phyloP scores from a whole-genome alignment of 2,797 vertebrate genomes.

The Pangasius krempfi region DNA sequence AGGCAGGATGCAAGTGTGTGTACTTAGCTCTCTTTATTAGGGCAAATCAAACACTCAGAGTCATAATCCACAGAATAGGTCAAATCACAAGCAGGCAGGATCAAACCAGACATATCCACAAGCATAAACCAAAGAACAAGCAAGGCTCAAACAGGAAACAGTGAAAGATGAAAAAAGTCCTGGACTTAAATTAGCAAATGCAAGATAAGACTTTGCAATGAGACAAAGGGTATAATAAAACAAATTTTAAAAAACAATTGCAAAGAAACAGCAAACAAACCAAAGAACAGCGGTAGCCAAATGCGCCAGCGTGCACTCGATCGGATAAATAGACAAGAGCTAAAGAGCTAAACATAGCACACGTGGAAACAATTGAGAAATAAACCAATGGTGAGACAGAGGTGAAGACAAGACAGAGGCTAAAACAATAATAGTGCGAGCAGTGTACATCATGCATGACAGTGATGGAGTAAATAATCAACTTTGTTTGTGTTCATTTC shows the following conservation, averaged over 20 bases:
- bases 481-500: constrained; percentile 8
- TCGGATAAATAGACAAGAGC: neutral
- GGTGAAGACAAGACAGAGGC: constrained; percentile 1
- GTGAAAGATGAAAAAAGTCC: neutral
- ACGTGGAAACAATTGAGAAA: neutral
- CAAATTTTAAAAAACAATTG: neutral
- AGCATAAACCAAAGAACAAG: neutral
- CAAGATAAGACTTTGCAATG: neutral
- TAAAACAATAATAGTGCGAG: neutral
- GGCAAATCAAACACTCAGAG: neutral
- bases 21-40: neutral
- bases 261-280: constrained; percentile 14
- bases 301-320: neutral
- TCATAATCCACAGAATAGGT: neutral
- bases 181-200: neutral
- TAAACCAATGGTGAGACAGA: constrained; percentile 4
- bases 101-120: neutral
- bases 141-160: neutral
- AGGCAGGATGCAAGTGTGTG: neutral
- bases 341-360: constrained; percentile 15
- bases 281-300: neutral
- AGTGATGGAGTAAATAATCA: neutral
- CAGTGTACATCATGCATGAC: neutral
- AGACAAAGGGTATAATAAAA: neutral
- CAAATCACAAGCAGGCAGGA: neutral